These are phyloP conservation scores for Hydractinia echinata DNA, from an alignment of 30 jellyfish, hydroid and myxozoan genomes.

Conservation along the genomic window DNA sequence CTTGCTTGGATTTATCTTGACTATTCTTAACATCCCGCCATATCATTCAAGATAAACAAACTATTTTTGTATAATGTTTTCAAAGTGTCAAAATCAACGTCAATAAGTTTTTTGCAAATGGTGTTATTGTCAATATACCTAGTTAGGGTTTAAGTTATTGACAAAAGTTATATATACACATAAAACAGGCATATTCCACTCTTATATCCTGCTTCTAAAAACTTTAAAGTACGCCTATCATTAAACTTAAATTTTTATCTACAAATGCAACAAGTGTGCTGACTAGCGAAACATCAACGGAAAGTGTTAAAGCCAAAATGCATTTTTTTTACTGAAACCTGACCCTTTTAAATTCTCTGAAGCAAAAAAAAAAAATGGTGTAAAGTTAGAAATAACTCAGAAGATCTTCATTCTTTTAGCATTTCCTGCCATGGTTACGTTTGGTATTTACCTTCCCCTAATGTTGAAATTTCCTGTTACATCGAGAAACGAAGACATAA, in stretches of 20 bases:
- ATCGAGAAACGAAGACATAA: background rate
- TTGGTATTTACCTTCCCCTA: slow-evolving; percentile 62
- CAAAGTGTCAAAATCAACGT: background rate
- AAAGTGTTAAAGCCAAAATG: too few relatives aligned
- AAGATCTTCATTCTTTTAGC: slow-evolving; percentile 25
- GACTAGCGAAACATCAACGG: background rate
- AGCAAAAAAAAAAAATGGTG: background rate
- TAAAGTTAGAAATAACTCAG: background rate
- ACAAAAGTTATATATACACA: too few relatives aligned
- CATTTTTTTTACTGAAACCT: background rate
- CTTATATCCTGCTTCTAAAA: too few relatives aligned
- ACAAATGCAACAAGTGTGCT: background rate
- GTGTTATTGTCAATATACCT: too few relatives aligned
- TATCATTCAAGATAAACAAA: background rate
- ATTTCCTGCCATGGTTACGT: slow-evolving; percentile 45
- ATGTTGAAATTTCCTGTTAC: slow-evolving; percentile 20
- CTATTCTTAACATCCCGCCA: background rate
- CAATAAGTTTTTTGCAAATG: background rate
- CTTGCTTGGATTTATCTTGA: background rate
- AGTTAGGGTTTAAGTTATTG: too few relatives aligned
- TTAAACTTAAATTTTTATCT: background rate
- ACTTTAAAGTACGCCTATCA: background rate
- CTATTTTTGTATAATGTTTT: background rate
- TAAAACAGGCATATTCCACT: too few relatives aligned
- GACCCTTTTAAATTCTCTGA: background rate